Conservation (phyloP, 2,113 vertebrate species). For the Acrocephalus arundinaceus region DNA sequence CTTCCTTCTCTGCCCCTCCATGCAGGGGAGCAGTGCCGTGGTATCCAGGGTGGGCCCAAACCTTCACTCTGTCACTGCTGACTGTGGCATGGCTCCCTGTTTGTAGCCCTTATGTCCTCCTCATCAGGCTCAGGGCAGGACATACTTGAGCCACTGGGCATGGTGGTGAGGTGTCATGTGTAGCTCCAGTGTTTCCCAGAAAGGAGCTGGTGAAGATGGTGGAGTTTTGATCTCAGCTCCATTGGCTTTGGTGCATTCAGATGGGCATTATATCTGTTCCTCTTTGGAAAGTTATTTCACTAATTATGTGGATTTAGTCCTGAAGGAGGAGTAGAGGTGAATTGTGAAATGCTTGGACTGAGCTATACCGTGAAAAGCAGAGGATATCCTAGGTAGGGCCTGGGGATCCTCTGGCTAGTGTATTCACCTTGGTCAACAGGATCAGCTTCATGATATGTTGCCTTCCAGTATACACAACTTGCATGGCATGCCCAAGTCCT, state of each 20-base stretch:
- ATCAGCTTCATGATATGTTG: not conserved
- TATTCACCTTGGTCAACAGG: not conserved
- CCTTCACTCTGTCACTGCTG: not conserved
- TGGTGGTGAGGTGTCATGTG: rapidly evolving
- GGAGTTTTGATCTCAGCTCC: not conserved
- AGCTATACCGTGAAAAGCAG: not conserved
- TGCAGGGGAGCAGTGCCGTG: rapidly evolving
- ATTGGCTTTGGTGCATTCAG: not conserved
- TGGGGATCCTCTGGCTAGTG: not conserved
- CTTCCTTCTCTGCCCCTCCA: not conserved
- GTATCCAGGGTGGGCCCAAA: not conserved
- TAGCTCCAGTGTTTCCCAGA: not conserved
- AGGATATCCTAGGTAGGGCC: no score
- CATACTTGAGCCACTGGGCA: rapidly evolving
- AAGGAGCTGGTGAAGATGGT: not conserved
- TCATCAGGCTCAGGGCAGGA: not conserved
- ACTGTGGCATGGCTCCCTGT: not conserved
- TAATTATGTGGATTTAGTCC: not conserved
- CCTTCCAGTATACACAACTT: not conserved
- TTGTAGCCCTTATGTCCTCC: not conserved
- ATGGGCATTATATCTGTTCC: not conserved
- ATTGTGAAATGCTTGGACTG: not conserved
- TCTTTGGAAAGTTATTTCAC: not conserved
- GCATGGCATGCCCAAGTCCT: not conserved
- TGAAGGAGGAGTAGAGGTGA: not conserved